phyloP scores from a whole-genome alignment of 2,797 vertebrate species.

The Syngnathus acus region DNA sequence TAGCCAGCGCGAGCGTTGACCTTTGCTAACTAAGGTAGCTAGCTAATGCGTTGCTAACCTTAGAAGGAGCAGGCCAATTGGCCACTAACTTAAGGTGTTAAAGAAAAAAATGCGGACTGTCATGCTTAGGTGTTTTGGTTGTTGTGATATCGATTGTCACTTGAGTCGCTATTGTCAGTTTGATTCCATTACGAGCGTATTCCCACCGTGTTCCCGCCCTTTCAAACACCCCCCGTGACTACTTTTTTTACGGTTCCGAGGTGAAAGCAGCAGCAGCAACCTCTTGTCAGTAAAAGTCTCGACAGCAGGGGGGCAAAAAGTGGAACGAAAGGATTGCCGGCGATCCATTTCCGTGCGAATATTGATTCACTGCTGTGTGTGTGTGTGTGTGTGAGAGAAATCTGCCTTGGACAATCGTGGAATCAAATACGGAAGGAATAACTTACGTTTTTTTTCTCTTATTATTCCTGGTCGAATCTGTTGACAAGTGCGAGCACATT shows the following conservation, averaged over 20 bases:
- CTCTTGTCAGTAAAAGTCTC: conserved; percentile 1
- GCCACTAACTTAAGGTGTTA: not conserved
- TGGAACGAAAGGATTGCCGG: conserved; percentile 11
- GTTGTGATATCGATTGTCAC: not conserved
- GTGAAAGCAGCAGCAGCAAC: not conserved
- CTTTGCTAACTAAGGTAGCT: too few species aligned
- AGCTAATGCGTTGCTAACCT: not conserved
- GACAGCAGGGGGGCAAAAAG: conserved; percentile 11
- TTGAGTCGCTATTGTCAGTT: not conserved
- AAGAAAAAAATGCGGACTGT: too few species aligned
- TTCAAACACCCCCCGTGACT: conserved; percentile 4
- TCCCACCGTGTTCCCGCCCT: conserved; percentile 11
- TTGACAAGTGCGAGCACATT: not conserved
- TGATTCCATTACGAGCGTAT: not conserved
- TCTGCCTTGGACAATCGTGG: conserved; percentile 21
- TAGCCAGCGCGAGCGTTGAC: too few species aligned
- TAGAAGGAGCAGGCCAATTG: not conserved
- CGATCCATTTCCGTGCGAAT: conserved; percentile 46
- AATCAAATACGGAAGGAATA: conserved; percentile 18
- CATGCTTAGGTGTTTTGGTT: not conserved
- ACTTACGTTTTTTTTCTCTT: conserved; percentile 16
- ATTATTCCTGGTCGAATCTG: not conserved
- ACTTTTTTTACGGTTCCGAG: not conserved
- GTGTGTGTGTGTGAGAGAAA: conserved; percentile 5
- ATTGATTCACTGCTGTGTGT: conserved; percentile 52